Evolutionary conservation across 2,797 vertebrate species (phyloP).

Genomic region (Mus minutoides): DNA sequence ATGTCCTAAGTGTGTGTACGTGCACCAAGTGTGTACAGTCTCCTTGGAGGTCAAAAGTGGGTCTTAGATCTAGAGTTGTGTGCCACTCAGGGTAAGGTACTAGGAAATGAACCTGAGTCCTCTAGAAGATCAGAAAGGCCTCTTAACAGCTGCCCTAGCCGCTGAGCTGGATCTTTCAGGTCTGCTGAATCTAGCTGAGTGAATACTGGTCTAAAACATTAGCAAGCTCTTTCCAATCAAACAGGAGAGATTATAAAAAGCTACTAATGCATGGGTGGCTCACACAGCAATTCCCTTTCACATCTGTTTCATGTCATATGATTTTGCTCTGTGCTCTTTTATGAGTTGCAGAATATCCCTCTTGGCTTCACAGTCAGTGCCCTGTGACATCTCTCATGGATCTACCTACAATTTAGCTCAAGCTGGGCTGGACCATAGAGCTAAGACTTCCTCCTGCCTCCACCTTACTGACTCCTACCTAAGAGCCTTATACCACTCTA

Average conservation of each 20-base stretch:
- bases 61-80: background rate
- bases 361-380: background rate
- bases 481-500: background rate
- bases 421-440: too few species aligned
- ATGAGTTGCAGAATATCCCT: background rate
- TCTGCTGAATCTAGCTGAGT: background rate
- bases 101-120: background rate
- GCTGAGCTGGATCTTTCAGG: background rate
- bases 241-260: constrained; percentile 69
- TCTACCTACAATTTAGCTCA: background rate
- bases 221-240: constrained; percentile 49
- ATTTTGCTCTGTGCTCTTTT: background rate
- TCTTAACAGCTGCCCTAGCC: background rate
- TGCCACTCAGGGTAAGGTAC: background rate
- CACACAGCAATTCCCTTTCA: constrained; percentile 12
- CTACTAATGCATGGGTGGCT: constrained; percentile 76
- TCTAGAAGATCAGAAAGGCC: background rate
- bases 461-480: background rate
- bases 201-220: background rate
- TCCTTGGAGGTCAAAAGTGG: background rate
- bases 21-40: background rate
- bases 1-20: background rate
- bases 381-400: rapidly evolving
- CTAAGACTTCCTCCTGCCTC: background rate
- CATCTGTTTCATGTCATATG: background rate